These are phyloP conservation scores for Misgurnus anguillicaudatus DNA, from an alignment of 2,113 vertebrate species.

Conservation along the genomic window DNA sequence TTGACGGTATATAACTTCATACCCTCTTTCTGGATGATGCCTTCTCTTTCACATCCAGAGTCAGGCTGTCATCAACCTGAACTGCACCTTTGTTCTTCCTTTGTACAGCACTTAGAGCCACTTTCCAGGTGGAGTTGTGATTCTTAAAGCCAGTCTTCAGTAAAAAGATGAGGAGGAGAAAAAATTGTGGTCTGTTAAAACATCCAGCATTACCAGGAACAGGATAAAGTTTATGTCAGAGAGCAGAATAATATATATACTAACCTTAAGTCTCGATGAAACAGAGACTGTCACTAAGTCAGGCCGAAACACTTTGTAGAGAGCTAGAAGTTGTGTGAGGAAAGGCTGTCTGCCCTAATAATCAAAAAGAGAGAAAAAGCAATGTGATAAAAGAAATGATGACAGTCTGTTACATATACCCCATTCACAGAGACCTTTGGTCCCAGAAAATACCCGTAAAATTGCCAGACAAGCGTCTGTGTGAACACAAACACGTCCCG, in stretches of 20 bases:
- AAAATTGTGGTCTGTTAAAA: conserved; percentile 40
- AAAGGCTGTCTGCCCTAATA: conserved; percentile 81
- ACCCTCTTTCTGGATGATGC: conserved; percentile 70
- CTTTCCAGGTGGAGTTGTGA: conserved; percentile 81
- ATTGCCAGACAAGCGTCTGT: no score
- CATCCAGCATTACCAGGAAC: background rate
- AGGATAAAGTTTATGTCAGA: background rate
- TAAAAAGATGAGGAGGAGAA: conserved; percentile 13
- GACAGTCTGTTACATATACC: background rate
- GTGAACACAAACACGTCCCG: no score
- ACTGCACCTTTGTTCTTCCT: conserved; percentile 66
- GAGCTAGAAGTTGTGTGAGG: conserved; percentile 83
- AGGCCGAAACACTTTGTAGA: conserved; percentile 88
- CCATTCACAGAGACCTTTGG: no score
- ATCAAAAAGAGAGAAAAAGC: conserved; percentile 33
- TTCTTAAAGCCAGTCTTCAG: conserved; percentile 81
- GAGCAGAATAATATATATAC: conserved; percentile 43
- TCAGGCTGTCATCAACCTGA: conserved; percentile 45
- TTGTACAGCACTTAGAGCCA: conserved; percentile 71
- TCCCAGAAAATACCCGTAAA: no score
- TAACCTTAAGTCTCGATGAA: conserved; percentile 80
- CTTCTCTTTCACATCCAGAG: conserved; percentile 51
- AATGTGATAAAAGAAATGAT: background rate
- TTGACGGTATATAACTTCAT: conserved; percentile 33
- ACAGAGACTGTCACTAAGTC: conserved; percentile 82